Evolutionary conservation across 2,113 vertebrate genomes (phyloP), one percentile per base, ranked within the genome.

Genomic region (Fukomys damarensis): DNA sequence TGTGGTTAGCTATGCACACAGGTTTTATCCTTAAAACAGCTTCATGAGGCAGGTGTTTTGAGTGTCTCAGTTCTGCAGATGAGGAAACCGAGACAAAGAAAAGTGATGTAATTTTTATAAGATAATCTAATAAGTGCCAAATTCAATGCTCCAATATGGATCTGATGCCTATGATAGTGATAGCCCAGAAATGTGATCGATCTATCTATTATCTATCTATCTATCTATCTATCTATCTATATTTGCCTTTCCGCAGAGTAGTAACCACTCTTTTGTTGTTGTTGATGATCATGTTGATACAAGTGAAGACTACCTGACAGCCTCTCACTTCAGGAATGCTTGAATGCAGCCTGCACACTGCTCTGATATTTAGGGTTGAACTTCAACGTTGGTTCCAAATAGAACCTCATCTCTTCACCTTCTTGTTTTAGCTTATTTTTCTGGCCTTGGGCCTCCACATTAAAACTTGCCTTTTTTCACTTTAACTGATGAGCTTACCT

Each of bases 341-440:
- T 38, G 68, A 41, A 65, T 35, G 58, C 9, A 32, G 26, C 10
- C 59, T 13, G 68, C 46, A n/a, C 5, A n/a, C 10, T 43, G 58
- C 13, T 95, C 77, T 94, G 79, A 66, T 77, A 93, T 70, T 84
- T 93, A 89, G 43, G 72, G 56, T 24, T 46, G 43, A 91, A 72
- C 74, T 49, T 91, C 20, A 2, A 79, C 24, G 49, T n/a, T n/a
- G n/a, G n/a, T 90, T 89, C n/a, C 66, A 84, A 43, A 32, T 94
- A 82, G 89, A 91, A 49, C 9, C 9, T 30, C 32, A 14, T 74
- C 1, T 38, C 17, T 72, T 16, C 19, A 63, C 35, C 16, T 89
- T 81, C 41, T 70, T 58, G 52, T 26, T 54, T 91, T 58, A 86
- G 63, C 38, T 91, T 66, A 59, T 76, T 91, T 94, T 91, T 32